Base-by-base conservation (phyloP, 2,888 invertebrate species). In the Sarcophaga subvicina region DNA sequence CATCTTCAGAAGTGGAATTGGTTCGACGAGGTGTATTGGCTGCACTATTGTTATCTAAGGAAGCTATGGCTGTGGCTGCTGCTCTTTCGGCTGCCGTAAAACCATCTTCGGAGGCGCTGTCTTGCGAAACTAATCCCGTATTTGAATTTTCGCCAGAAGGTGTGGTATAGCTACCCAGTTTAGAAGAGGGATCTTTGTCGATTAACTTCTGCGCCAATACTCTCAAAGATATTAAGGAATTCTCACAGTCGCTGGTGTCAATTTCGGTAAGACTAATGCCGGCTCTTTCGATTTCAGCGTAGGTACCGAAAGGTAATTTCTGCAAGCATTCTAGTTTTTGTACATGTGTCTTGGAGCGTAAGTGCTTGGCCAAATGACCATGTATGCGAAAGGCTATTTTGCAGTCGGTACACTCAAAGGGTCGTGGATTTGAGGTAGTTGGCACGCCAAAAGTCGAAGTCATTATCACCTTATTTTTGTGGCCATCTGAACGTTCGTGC, bases 351-450 rank as follows among this genome's bases (percentile, higher is more conserved):
- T 98, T 98, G 88, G 98, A 98, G 81, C 99, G 96, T 86, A 99
- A 95, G 94, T 99, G 99, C 93, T 99, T 99, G 0, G 99, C 98
- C 90, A 99, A 94, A 93, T 99, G 99, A 0, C 99, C 99, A 91
- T 98, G 99, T 91, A 99, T 99, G 90, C 98, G 95, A 93, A 99
- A 99, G 11, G 98, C 99, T 89, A 98, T 97, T 92, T 97, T 98
- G 93, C 99, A 99, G 92, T 99, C 98, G 25, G 96, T 96, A 94
- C 99, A 99, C 91, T 98, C 97, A 93, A 99, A 99, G 22, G 99
- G 99, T 75, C 99, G 95, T 3, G 99, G 99, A 94, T 99, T 99
- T 17, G 97, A 96, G 0, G 97, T 97, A 11, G 96, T 94, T 77
- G 98, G 96, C 12, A 97, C 96, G 10, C 97, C 97, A 92, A 97